These are phyloP conservation scores for Ficedula albicollis DNA, from an alignment of 2,797 vertebrate genomes.

Conservation along the genomic window DNA sequence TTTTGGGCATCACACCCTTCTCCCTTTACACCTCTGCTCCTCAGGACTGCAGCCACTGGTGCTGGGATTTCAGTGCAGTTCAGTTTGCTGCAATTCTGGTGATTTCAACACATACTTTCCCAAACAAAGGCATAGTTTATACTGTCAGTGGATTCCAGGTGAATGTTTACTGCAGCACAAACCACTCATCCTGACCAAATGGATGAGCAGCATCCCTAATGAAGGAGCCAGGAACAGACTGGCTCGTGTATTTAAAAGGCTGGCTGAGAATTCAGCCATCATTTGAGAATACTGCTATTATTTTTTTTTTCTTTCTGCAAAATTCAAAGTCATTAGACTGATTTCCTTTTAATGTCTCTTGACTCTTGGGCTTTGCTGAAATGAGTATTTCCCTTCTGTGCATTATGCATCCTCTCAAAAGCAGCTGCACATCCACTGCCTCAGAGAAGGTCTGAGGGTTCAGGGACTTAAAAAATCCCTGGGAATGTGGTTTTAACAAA, in stretches of 20 bases:
- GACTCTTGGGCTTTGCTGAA: slow-evolving; percentile 5
- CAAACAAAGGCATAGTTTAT: neutral
- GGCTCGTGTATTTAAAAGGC: neutral
- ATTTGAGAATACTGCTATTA: neutral
- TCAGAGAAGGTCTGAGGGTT: neutral
- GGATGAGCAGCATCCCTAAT: neutral
- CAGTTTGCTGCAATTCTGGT: neutral
- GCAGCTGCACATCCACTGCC: neutral
- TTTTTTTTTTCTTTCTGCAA: neutral
- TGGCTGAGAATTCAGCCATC: neutral
- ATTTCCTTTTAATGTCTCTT: neutral
- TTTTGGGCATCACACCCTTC: neutral
- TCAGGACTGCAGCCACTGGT: neutral
- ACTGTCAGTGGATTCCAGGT: neutral
- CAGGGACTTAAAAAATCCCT: neutral
- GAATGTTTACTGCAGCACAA: neutral
- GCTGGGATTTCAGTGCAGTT: neutral
- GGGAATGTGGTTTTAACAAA: neutral
- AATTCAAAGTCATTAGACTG: neutral
- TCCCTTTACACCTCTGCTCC: neutral
- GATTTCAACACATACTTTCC: neutral
- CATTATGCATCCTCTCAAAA: neutral
- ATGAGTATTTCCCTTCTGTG: neutral
- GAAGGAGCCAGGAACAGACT: neutral
- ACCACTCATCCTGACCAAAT: neutral